Evolutionary conservation across 2,113 vertebrate species (phyloP).

Genomic region (Actenoides lindsayi): DNA sequence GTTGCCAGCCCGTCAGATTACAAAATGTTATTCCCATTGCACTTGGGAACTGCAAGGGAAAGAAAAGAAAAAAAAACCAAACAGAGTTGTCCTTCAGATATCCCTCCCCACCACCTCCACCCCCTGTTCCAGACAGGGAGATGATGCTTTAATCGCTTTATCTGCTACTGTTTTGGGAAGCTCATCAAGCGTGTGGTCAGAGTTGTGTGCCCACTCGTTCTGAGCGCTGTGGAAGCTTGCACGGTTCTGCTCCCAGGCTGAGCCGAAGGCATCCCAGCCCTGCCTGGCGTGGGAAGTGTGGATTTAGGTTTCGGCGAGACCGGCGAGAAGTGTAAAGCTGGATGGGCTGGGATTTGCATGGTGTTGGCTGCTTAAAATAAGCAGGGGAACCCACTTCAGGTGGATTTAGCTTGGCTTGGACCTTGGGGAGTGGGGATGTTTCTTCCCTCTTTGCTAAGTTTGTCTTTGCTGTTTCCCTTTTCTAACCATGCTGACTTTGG

Average conservation of each 20-base stretch:
- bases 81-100: neutral
- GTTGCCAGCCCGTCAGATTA: rapidly evolving
- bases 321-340: neutral
- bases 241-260: neutral
- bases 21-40: neutral
- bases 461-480: neutral
- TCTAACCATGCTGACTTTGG: neutral
- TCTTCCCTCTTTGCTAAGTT: neutral
- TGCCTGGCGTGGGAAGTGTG: neutral
- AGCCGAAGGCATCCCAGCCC: neutral
- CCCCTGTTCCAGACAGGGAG: neutral
- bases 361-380: neutral
- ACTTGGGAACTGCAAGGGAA: neutral
- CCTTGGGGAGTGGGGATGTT: neutral
- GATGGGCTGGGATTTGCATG: neutral
- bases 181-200: neutral
- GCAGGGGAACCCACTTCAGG: neutral
- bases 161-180: neutral
- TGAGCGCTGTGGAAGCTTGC: neutral
- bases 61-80: neutral
- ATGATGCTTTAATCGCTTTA: neutral
- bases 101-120: neutral
- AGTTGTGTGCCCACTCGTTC: neutral
- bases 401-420: neutral
- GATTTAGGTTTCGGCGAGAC: neutral